Evolutionary conservation across 2,113 vertebrate genomes (phyloP), one percentile per base, ranked within the genome.

Genomic region (Narcine bancroftii): DNA sequence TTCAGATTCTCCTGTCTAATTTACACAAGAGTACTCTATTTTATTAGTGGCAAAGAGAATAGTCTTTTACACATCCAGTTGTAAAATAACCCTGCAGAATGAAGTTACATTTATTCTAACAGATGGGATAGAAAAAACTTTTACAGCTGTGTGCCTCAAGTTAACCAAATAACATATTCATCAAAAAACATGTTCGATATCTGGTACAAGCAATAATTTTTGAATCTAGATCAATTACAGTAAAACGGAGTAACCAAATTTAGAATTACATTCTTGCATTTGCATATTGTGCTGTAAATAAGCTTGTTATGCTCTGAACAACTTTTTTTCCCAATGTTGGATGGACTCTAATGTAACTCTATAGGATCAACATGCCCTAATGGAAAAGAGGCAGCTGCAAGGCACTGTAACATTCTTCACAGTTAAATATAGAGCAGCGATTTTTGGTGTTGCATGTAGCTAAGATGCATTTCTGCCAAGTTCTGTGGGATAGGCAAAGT

Each of bases 211-310:
- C 39, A 91, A 66, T 39, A 45, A 60, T 45, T 83, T 66, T 39
- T 69, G 87, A 91, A 91, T 91, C 39, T 29, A 39, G 87, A 42
- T 69, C 39, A 7, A 69, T 39, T 53, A 69, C 39, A 91, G 29
- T 42, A 47, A n/a, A 91, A 69, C 42, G 15, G 45, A 26, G 65
- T 66, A 63, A 66, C 10, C 63, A 91, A 66, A 69, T 63, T 69
- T 45, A 24, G 85, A 56, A 89, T 10, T 24, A 91, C 60, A 91
- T 69, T 66, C 21, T 45, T 66, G 39, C 47, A 65, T 26, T 47
- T 69, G 42, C 65, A 91, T 45, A 69, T 69, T 69, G 7, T 91
- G 39, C 24, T 71, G 42, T 91, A 91, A 91, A 47, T 91, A 91
- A 91, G 39, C 89, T 45, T 33, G 24, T n/a, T 69, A 91, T 69